Base-by-base conservation (phyloP, 2,113 vertebrate species). In the Cebidichthys violaceus region DNA sequence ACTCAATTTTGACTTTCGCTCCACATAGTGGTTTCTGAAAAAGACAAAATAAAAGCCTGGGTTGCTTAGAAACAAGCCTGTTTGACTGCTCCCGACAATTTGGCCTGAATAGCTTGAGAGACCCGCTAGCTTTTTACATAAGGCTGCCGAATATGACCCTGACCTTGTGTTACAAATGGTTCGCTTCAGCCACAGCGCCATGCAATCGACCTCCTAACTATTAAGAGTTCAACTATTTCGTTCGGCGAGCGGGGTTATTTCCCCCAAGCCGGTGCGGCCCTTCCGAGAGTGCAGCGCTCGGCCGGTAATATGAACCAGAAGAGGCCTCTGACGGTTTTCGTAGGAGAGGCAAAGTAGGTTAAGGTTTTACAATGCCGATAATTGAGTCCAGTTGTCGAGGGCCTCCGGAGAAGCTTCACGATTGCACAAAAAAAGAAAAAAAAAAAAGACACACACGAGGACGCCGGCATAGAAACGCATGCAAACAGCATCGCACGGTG, bases 351-450 rank as follows among this genome's bases (percentile, higher is more conserved):
- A 82, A 90, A 90, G 88, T 85, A 85, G 77, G 88, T 90, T 90
- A 87, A 83, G 74, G 50, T 86, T 86, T 88, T 81, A 87, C 39
- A 1, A 47, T 6, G 76, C 75, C 70, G 68, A 86, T 91, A 75
- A 92, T 85, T 82, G 88, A 89, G 90, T 88, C 86, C 75, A 77
- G 81, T 87, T 85, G 81, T 89, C 65, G 43, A 82, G 81, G 85
- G 88, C 79, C 74, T 79, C 18, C 18, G 0, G 73, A 84, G 76
- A 87, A 77, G 75, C 70, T 83, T 57, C 31, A 3, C 43, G 79
- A 84, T 60, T 71, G 74, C 57, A 75, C 55, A 45, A 77, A 89
- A 88, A 88, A 14, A 45, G 17, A 39, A 1, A 15, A 45, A 77
- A 89, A 88, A 88, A 14, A 45, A 45, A 39, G 2, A 15, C 1